Evolutionary conservation across 30 jellyfish, hydroid and myxozoan species (phyloP), one percentile per base, ranked within the genome.

Genomic region (Catostylus mosaicus): DNA sequence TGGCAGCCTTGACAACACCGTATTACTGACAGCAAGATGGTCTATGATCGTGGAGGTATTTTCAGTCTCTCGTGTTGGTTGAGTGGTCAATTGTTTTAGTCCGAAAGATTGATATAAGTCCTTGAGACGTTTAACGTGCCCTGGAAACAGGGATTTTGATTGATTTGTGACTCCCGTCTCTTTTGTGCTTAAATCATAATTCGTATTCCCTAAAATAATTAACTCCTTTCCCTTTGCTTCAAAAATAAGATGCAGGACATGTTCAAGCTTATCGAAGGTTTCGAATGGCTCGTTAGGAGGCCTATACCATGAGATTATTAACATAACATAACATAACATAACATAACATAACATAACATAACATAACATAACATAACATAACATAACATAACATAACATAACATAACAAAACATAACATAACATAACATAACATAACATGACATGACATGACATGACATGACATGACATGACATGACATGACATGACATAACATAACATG

Each of bases 221-320:
- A 40, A 5, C 54, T 40, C 54, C 54, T 40, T 40, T 40, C 54
- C 54, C 54, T 40, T 14, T n/a, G n/a, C n/a, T n/a, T n/a, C n/a
- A n/a, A n/a, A n/a, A n/a, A n/a, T n/a, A n/a, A n/a, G n/a, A n/a
- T n/a, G n/a, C n/a, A n/a, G n/a, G n/a, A n/a, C n/a, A n/a, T n/a
- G 60, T 46, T 46, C 60, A 46, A 46, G 60, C 20, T 46, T 56
- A 56, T 56, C 69, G 69, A 56, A 56, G 19, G 69, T 56, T 56
- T 56, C 69, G 69, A 56, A 56, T 56, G 69, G 69, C 69, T 56
- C 69, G 69, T 56, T 56, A 56, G 69, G 69, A 56, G 69, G 69
- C 69, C 69, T 56, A 56, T 56, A 56, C 69, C 69, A 56, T 56
- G 69, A 56, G 33, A 56, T 8, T 27, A 56, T 56, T n/a, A n/a